Evolutionary conservation across 64 coral and sea anemone species (phyloP).

Genomic region (Montipora capricornis): DNA sequence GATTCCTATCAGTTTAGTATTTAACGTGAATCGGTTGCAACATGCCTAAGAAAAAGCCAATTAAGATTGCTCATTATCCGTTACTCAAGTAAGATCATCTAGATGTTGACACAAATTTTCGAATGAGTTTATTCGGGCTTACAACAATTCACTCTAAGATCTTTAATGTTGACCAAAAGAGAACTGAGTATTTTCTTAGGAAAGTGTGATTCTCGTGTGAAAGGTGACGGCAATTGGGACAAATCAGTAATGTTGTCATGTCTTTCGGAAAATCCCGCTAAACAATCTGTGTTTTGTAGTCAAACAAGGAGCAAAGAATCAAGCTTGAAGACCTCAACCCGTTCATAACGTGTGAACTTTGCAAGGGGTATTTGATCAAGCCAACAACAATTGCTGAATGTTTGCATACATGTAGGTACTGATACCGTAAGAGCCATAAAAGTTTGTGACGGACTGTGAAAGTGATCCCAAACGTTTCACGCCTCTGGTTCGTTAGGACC

Average conservation of each 20-base stretch:
- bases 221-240: not conserved
- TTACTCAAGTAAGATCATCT: conserved; percentile 21
- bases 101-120: conserved; percentile 52
- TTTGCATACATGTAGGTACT: conserved; percentile 98
- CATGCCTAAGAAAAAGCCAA: conserved; percentile 12
- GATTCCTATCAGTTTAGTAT: not conserved
- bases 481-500: not conserved
- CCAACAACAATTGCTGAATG: conserved; percentile 98
- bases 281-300: conserved; percentile 84
- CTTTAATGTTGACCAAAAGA: conserved; percentile 11
- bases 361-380: conserved; percentile 98
- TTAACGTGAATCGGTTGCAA: not conserved
- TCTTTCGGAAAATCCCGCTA: not conserved
- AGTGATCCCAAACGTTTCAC: not conserved
- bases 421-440: conserved; percentile 2
- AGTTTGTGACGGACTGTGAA: not conserved
- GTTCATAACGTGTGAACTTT: conserved; percentile 94
- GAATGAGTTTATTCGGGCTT: not conserved
- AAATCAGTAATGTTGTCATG: not conserved
- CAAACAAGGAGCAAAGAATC: conserved; percentile 88
- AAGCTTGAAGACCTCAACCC: conserved; percentile 91
- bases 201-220: not conserved
- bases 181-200: not conserved
- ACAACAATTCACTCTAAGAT: not conserved
- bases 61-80: conserved; percentile 50